Evolutionary conservation across 2,888 invertebrate species (phyloP), one percentile per base, ranked within the genome.

Genomic region (Bugula neritina): DNA sequence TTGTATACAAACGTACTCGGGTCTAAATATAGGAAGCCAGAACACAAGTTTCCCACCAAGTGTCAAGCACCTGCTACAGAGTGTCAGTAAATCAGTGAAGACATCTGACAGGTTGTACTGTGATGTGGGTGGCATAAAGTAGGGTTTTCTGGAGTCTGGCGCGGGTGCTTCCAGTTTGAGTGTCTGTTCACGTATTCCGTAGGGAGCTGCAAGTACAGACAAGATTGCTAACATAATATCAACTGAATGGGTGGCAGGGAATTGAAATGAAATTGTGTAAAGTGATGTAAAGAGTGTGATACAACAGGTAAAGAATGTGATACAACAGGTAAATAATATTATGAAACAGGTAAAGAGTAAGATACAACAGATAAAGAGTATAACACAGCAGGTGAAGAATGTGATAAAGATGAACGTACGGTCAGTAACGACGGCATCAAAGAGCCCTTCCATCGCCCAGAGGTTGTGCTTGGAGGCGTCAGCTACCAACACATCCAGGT

Each of bases 351-450:
- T 5, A 10, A 43, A 10, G 43, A 57, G 5, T 13, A 10, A 13
- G 27, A 57, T 17, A 57, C 57, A 21, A n/a, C 57, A 25, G 57
- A 10, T 57, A 57, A 25, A n/a, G 27, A 57, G 57, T 5, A 57
- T 57, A 27, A n/a, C 17, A n/a, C n/a, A n/a, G n/a, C n/a, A n/a
- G n/a, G n/a, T 21, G 52, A 52, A 52, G 52, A 52, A 52, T 10
- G 52, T 52, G 52, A 52, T 52, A 52, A 10, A 52, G 52, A 23
- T 55, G 55, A 55, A 55, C 82, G 78, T 75, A 83, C 83, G 99
- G 85, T 99, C 99, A 35, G 97, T 95, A 73, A 99, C 89, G 74
- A 99, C 94, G 43, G 93, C 91, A 86, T 99, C 96, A 79, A 98
- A 90, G 78, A 87, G 85, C 35, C 92, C 80, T 1, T 74, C 73